These are phyloP conservation scores for Silvanus unidentatus DNA, from an alignment of 2,888 invertebrate species.

Conservation along the genomic window DNA sequence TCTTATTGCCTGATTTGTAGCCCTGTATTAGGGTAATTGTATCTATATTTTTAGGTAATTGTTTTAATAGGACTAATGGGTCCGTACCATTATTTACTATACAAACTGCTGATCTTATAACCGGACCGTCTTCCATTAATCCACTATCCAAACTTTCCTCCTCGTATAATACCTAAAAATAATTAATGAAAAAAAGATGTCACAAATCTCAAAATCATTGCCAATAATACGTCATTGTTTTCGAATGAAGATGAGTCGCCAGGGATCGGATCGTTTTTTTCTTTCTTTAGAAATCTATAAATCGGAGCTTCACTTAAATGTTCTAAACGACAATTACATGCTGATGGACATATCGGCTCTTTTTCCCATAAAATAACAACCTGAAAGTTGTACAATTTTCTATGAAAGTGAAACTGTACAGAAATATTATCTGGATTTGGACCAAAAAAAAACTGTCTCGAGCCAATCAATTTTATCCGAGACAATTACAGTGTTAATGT, in stretches of 20 bases:
- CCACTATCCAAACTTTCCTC: conserved; percentile 40
- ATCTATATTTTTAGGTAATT: conserved; percentile 49
- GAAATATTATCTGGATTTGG: too few species aligned
- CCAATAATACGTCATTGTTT: conserved; percentile 40
- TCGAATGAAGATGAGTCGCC: conserved; percentile 31
- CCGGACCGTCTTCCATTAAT: conserved; percentile 42
- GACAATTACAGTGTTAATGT: too few species aligned
- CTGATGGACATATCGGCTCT: conserved; percentile 45
- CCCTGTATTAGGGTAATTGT: conserved; percentile 55
- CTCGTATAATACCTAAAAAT: conserved; percentile 43
- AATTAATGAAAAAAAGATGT: background rate
- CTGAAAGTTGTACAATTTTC: background rate
- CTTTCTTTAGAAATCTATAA: conserved; percentile 48
- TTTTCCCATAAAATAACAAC: conserved; percentile 36
- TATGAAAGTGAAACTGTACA: background rate
- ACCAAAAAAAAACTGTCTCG: too few species aligned
- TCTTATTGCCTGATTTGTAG: conserved; percentile 47
- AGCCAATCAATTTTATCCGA: too few species aligned
- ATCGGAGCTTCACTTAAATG: conserved; percentile 53
- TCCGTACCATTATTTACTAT: conserved; percentile 49
- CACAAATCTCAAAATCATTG: background rate
- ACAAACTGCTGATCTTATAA: conserved; percentile 51
- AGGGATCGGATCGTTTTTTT: conserved; percentile 30
- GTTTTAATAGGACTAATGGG: conserved; percentile 41
- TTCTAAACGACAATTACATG: conserved; percentile 53